Percentiles rank a stretch among this genome's conserved stretches.
Conservation (phyloP, 2,113 vertebrate species). For the Scomber colias region DNA sequence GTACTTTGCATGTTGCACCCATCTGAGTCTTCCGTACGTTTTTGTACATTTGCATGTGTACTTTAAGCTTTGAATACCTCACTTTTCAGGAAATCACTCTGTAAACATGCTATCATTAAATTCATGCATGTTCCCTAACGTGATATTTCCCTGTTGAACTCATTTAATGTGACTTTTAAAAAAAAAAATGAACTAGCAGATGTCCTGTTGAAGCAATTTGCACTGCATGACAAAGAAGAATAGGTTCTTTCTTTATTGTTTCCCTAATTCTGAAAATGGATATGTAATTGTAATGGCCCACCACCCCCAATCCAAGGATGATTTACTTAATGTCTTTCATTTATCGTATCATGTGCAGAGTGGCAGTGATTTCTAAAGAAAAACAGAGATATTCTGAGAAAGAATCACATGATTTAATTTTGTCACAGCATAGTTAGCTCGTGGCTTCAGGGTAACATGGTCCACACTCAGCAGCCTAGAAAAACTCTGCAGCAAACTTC, state of each 20-base stretch:
- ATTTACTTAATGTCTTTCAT: not conserved
- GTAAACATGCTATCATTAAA: not conserved
- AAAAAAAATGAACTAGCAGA: not conserved
- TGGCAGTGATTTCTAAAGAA: conserved; percentile 11
- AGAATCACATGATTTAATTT: conserved; percentile 54
- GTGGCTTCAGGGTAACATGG: conserved; percentile 34
- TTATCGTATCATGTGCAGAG: not conserved
- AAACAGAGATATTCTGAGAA: conserved; percentile 45
- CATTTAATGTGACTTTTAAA: not conserved
- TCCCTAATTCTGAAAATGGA: not conserved
- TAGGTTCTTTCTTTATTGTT: not conserved
- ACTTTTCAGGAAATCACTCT: not conserved
- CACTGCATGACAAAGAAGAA: no score
- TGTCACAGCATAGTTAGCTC: conserved; percentile 34
- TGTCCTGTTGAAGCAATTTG: not conserved
- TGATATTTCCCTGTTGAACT: not conserved
- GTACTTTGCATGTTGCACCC: conserved; percentile 54
- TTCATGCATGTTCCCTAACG: conserved; percentile 7
- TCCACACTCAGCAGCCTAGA: conserved; percentile 13
- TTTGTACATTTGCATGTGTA: conserved; percentile 55
- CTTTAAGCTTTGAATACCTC: not conserved
- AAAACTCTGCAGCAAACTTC: conserved; percentile 36
- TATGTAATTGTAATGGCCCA: not conserved
- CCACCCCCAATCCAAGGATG: not conserved
- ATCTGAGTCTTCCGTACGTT: conserved; percentile 27